Evolutionary conservation across 1,140 invertebrate genomes (phyloP).

Genomic region (Drosophila triauraria): DNA sequence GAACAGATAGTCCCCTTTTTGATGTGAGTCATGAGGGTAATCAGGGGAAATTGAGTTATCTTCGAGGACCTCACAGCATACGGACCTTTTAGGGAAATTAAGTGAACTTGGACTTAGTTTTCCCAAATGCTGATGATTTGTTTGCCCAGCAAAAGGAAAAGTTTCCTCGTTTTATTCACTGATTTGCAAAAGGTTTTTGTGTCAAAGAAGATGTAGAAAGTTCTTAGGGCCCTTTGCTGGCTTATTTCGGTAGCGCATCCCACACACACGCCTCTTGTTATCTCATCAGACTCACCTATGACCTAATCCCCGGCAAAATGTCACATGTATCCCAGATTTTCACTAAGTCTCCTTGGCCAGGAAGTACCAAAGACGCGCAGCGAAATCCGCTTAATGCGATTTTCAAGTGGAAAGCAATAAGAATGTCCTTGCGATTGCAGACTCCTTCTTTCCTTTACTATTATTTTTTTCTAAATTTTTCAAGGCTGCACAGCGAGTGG

Average conservation of each 20-base stretch:
- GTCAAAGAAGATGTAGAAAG: background rate
- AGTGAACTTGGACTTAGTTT: conserved; percentile 49
- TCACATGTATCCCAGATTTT: conserved; percentile 39
- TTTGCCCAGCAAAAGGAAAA: conserved; percentile 32
- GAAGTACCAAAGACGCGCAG: conserved; percentile 49
- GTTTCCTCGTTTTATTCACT: conserved; percentile 4
- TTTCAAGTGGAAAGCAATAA: conserved; percentile 77
- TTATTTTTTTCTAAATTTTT: conserved; percentile 51
- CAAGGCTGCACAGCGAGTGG: conserved; percentile 54
- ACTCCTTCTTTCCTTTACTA: conserved; percentile 18
- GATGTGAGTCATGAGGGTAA: conserved; percentile 73
- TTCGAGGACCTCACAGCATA: conserved; percentile 60
- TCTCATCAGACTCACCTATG: conserved; percentile 49
- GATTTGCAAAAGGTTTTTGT: conserved; percentile 18
- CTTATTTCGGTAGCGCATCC: conserved; percentile 28
- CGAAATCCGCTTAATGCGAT: conserved; percentile 73
- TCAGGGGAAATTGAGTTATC: conserved; percentile 79
- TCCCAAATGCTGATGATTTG: conserved; percentile 25
- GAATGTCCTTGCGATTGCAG: conserved; percentile 35
- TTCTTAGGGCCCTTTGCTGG: background rate
- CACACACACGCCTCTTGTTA: conserved; percentile 43
- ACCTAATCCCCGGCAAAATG: conserved; percentile 60
- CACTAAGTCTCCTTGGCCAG: conserved; percentile 13
- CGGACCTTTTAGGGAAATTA: conserved; percentile 33
- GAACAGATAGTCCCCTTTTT: conserved; percentile 35